These are phyloP conservation scores for Carollia perspicillata DNA, from an alignment of 2,113 vertebrate genomes.

Conservation along the genomic window DNA sequence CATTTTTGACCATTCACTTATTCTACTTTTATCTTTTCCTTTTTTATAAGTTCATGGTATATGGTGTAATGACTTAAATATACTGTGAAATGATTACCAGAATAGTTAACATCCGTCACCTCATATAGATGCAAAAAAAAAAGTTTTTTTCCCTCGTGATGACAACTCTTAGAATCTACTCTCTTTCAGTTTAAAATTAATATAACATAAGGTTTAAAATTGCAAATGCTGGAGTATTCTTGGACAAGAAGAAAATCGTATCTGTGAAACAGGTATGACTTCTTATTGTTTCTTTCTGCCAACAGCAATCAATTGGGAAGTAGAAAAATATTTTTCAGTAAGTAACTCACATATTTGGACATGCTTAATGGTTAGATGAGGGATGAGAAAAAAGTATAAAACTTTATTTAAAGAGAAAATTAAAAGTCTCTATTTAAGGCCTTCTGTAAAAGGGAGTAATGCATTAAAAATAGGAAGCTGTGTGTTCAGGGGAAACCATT, in stretches of 20 bases:
- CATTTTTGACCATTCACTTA: not conserved
- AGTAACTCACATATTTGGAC: conserved; percentile 1
- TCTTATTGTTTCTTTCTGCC: not conserved
- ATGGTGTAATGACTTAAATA: not conserved
- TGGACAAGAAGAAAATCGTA: not conserved
- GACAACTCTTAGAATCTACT: not conserved
- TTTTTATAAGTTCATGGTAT: not conserved
- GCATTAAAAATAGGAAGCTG: not conserved
- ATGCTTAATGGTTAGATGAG: not conserved
- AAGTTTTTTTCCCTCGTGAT: not conserved
- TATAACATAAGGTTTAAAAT: not conserved
- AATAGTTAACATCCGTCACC: not conserved
- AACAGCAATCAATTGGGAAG: not conserved
- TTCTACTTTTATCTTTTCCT: not conserved
- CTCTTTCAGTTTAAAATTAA: not conserved
- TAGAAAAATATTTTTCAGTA: conserved; percentile 18
- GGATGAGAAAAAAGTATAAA: not conserved
- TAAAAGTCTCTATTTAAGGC: not conserved
- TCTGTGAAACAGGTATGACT: not conserved
- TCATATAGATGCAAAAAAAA: not conserved
- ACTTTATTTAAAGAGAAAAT: conserved; percentile 9
- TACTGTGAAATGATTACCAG: not conserved
- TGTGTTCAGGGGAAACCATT: not conserved
- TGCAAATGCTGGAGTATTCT: not conserved
- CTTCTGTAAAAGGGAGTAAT: not conserved